Base-by-base conservation (phyloP, 2,888 invertebrate species). In the Agonopterix subpropinquella region DNA sequence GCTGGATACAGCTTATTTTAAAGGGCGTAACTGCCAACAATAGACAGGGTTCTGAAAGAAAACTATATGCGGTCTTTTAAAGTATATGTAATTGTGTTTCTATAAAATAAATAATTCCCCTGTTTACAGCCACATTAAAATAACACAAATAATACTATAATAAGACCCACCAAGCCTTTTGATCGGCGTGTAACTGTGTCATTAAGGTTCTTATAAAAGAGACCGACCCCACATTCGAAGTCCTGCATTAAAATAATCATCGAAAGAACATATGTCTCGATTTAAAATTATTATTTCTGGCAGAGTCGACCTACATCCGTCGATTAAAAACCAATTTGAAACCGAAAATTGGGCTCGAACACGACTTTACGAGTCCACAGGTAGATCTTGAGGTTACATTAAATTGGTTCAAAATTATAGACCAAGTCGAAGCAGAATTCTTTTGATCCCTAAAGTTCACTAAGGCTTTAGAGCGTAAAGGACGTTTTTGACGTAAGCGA, bases 171-270 rank as follows among this genome's bases (percentile, higher is more conserved):
- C 28, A 28, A 28, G 28, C 28, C 28, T 5, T 28, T 28, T 28
- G 28, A 28, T 28, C 28, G 28, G 28, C 28, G 28, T 28, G 28
- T 28, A 28, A 28, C 28, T 28, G 50, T 62, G 55, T 59, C 53
- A 66, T 65, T 63, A 66, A 11, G 36, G 42, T 55, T 57, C 52
- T 56, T 52, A 54, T 45, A 59, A 56, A 49, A 47, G 46, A 56
- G 52, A 42, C 18, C 41, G 18, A 46, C 41, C 45, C 44, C 50
- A 47, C 28, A 62, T 64, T 66, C 53, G 59, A 51, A 57, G 61
- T 61, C 59, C 59, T 57, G 61, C 58, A 73, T 78, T 74, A 74
- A 70, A 72, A 74, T 80, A 79, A 81, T 77, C 51, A 62, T 55
- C 57, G 53, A 52, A 51, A 56, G 65, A 13, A 13, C 70, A 73